Percentiles rank a stretch among this genome's conserved stretches.
These are phyloP conservation scores for Heliangelus exortis DNA, from an alignment of 2,797 vertebrate species.

Conservation along the genomic window DNA sequence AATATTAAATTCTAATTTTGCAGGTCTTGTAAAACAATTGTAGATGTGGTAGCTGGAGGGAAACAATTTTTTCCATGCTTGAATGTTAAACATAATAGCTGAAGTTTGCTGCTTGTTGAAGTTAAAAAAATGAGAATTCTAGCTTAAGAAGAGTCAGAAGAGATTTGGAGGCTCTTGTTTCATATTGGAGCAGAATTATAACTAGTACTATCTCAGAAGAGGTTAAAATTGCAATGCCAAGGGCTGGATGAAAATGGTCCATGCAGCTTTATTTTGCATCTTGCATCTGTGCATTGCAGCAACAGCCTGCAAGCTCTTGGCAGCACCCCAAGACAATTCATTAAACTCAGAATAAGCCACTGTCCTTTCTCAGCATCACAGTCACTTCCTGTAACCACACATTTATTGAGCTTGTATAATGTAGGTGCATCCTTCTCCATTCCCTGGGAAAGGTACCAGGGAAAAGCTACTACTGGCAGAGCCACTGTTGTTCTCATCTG, in stretches of 20 bases:
- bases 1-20: conserved; percentile 57
- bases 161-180: neutral
- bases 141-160: neutral
- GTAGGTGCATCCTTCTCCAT: conserved; percentile 9
- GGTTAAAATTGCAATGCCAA: neutral
- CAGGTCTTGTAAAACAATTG: conserved; percentile 45
- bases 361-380: conserved; percentile 22
- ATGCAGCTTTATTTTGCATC: conserved; percentile 37
- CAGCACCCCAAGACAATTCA: conserved; percentile 52
- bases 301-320: conserved; percentile 37
- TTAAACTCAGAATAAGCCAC: conserved; percentile 42
- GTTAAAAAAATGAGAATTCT: conserved; percentile 20
- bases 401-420: neutral
- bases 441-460: conserved; percentile 33
- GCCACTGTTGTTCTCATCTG: neutral
- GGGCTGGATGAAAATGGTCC: conserved; percentile 20
- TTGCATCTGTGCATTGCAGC: conserved; percentile 48
- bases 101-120: conserved; percentile 29
- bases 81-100: conserved; percentile 34
- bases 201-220: neutral
- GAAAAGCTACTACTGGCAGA: neutral
- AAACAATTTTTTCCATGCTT: conserved; percentile 27
- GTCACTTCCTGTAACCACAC: conserved; percentile 45
- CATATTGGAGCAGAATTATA: neutral
- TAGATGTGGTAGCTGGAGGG: conserved; percentile 34